phyloP scores from a whole-genome alignment of 2,113 vertebrate species.

The Desmodus rotundus region DNA sequence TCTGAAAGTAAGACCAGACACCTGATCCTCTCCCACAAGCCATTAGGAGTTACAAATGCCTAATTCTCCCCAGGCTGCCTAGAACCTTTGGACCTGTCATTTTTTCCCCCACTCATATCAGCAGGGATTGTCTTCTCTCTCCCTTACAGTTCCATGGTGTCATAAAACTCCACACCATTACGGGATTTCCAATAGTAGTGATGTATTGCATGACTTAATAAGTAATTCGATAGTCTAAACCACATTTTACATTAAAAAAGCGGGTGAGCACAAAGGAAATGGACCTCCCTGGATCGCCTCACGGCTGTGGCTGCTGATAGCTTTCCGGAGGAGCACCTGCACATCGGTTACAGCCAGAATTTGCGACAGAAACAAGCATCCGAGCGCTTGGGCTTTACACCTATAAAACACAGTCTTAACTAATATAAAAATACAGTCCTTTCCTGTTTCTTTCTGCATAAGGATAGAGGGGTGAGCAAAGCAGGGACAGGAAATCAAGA shows the following conservation, averaged over 20 bases:
- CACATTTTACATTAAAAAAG: neutral
- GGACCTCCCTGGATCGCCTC: neutral
- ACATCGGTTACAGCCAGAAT: neutral
- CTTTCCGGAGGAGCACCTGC: neutral
- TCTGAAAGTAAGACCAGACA: conserved; percentile 28
- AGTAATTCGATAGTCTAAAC: neutral
- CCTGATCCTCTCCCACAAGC: conserved; percentile 47
- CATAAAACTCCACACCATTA: neutral
- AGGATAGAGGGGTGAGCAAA: neutral
- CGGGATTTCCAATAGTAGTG: neutral
- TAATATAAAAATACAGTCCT: neutral
- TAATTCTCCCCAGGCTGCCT: neutral
- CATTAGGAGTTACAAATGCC: neutral
- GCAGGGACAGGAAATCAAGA: neutral
- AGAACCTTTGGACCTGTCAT: neutral
- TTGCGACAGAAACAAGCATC: neutral
- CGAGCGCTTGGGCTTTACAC: neutral
- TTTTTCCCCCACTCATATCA: neutral
- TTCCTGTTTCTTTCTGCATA: neutral
- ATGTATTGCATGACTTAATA: neutral
- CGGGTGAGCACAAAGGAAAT: neutral
- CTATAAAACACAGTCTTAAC: neutral
- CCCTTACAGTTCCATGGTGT: neutral
- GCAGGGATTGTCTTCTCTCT: conserved; percentile 12
- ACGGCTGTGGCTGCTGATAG: neutral